These are phyloP conservation scores for Odontophorus gujanensis DNA, from an alignment of 2,113 vertebrate species.

Conservation along the genomic window DNA sequence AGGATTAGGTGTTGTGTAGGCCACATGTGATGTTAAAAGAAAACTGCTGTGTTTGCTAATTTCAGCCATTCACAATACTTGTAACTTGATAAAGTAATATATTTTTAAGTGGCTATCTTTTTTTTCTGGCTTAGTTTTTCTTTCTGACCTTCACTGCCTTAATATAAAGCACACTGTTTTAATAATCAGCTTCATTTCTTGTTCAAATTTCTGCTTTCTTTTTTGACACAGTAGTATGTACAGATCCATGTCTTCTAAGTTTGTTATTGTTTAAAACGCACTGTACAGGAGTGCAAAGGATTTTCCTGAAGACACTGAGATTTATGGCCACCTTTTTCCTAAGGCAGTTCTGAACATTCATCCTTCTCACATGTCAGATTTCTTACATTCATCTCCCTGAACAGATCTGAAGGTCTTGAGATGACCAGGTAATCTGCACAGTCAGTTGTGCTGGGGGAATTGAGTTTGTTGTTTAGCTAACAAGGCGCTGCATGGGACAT, in stretches of 20 bases:
- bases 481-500: background rate
- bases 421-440: background rate
- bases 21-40: background rate
- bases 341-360: background rate
- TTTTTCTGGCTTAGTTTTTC: background rate
- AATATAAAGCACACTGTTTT: background rate
- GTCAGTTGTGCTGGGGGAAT: background rate
- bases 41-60: constrained; percentile 21
- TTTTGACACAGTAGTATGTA: background rate
- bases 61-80: background rate
- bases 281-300: background rate
- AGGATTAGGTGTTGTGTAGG: background rate
- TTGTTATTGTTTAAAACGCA: background rate
- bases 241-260: background rate
- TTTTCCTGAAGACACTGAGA: background rate
- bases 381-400: background rate
- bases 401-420: background rate
- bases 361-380: background rate
- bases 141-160: background rate
- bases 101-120: background rate
- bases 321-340: background rate
- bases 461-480: background rate
- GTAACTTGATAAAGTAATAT: background rate
- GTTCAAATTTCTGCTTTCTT: background rate
- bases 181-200: background rate